phyloP scores from a whole-genome alignment of 2,888 invertebrate species.

The Cheilosia urbana region DNA sequence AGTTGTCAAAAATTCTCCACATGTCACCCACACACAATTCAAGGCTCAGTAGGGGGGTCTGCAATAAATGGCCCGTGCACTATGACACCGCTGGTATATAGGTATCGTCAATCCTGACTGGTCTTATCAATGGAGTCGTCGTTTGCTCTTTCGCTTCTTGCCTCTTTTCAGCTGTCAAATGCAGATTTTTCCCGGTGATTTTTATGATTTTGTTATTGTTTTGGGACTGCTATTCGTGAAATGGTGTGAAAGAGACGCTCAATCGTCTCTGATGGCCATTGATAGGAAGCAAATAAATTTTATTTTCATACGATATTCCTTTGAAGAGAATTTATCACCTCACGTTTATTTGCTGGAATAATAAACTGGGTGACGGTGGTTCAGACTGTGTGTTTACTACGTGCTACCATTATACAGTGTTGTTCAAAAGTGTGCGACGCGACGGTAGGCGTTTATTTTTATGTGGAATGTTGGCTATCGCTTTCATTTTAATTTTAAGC shows the following conservation, averaged over 20 bases:
- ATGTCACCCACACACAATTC: slow-evolving; percentile 25
- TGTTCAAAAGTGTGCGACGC: not conserved
- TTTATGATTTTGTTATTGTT: slow-evolving; percentile 47
- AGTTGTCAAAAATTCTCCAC: slow-evolving; percentile 53
- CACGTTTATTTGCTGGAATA: slow-evolving; percentile 32
- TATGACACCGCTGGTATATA: slow-evolving; percentile 28
- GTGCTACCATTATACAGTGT: not conserved
- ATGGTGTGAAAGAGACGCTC: slow-evolving; percentile 33
- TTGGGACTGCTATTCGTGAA: not conserved
- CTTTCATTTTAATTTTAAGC: too few relatives aligned
- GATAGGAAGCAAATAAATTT: slow-evolving; percentile 49
- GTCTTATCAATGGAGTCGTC: slow-evolving; percentile 43
- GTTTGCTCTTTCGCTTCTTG: slow-evolving; percentile 5
- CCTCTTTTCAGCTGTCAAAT: slow-evolving; percentile 42
- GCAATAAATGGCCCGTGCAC: slow-evolving; percentile 48
- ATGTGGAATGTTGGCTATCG: too few relatives aligned
- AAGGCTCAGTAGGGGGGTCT: not conserved
- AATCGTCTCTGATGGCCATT: slow-evolving; percentile 1
- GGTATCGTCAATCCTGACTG: slow-evolving; percentile 38
- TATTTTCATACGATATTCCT: slow-evolving; percentile 18
- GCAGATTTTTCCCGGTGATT: slow-evolving; percentile 42
- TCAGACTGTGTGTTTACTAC: not conserved
- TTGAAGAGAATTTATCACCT: slow-evolving; percentile 42
- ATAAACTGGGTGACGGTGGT: slow-evolving; percentile 27
- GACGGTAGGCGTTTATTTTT: not conserved